Base-by-base conservation (phyloP, 1,140 invertebrate genomes). In the Pogonus chalceus region DNA sequence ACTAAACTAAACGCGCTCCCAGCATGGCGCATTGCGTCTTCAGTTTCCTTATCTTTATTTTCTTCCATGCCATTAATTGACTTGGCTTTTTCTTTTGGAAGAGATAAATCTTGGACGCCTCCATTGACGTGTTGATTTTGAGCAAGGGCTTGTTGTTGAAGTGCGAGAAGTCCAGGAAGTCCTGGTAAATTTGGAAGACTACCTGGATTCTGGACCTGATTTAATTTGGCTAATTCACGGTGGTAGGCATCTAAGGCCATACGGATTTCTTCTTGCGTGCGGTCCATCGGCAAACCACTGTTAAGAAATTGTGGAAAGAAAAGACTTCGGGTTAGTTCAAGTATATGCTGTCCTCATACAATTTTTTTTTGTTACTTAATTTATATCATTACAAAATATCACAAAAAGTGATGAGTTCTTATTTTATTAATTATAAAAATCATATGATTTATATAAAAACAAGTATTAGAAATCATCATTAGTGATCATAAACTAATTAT, bases 221-320 rank as follows among this genome's bases (percentile, higher is more conserved):
- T 89, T 49, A 95, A 72, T 67, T 93, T 92, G 63, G 88, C 85
- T 7, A 96, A 75, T 70, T 96, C 92, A 35, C 91, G 79, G 64
- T 92, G 90, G 68, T 93, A 93, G n/a, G 90, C 87, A 60, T 93
- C 90, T 12, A 95, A 71, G 0, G 89, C 89, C 76, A 94, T 75
- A 56, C 93, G 79, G 65, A 94, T 89, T 31, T 91, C 88, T 58
- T 96, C 91, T 60, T 82, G 84, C 50, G 85, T 85, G 56, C 85
- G 78, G 55, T 84, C 88, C 62, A 85, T 82, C 56, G 76, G 74
- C 24, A 70, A 79, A 69, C 58, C 77, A 74, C 72, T 79, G 61
- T 85, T 86, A 70, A 91, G 84, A 77, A 88, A 84, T 62, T 87
- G 87, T 54, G 88, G 87, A 73, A 90, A 85, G 69, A 88, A 72